Percentiles rank a stretch among this genome's conserved stretches.
Evolutionary conservation across 2,797 vertebrate species (phyloP).

Genomic region (Novumbra hubbsi): DNA sequence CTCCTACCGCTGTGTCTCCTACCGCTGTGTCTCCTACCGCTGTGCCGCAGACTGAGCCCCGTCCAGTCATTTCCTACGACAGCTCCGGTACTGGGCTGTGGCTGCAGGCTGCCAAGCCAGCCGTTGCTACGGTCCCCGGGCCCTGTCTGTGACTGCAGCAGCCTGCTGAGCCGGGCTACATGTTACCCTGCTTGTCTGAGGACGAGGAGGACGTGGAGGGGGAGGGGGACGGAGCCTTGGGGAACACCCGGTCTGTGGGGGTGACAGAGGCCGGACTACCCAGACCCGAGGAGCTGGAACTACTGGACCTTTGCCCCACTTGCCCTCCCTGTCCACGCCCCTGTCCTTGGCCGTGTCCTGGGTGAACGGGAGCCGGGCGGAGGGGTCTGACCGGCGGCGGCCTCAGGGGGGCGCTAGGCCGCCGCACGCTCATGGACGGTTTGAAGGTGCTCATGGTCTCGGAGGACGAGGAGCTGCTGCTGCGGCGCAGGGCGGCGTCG

Average conservation of each 20-base stretch:
- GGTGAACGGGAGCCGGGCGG: slow-evolving; percentile 66
- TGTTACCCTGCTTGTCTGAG: slow-evolving; percentile 72
- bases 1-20: not conserved
- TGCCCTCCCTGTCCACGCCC: slow-evolving; percentile 70
- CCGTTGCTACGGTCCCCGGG: not conserved
- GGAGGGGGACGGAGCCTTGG: slow-evolving; percentile 76
- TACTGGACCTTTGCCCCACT: slow-evolving; percentile 84
- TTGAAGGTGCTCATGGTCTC: slow-evolving; percentile 97
- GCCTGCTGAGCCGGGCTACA: slow-evolving; percentile 50
- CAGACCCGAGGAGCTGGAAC: slow-evolving; percentile 88
- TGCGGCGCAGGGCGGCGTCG: slow-evolving; percentile 85
- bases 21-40: not conserved
- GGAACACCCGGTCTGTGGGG: slow-evolving; percentile 88
- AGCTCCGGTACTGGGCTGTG: not conserved
- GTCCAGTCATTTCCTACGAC: not conserved
- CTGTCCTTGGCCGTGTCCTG: slow-evolving; percentile 49
- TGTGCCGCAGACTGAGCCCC: not conserved
- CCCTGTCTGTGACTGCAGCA: not conserved
- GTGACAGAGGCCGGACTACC: slow-evolving; percentile 85
- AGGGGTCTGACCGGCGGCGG: slow-evolving; percentile 84
- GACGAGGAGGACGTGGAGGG: slow-evolving; percentile 70
- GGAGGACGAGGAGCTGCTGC: slow-evolving; percentile 85
- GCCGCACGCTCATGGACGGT: slow-evolving; percentile 80
- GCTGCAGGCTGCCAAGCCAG: not conserved
- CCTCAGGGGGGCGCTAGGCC: slow-evolving; percentile 83